Evolutionary conservation across 2,113 vertebrate genomes (phyloP).

Genomic region (Rhineura floridana): DNA sequence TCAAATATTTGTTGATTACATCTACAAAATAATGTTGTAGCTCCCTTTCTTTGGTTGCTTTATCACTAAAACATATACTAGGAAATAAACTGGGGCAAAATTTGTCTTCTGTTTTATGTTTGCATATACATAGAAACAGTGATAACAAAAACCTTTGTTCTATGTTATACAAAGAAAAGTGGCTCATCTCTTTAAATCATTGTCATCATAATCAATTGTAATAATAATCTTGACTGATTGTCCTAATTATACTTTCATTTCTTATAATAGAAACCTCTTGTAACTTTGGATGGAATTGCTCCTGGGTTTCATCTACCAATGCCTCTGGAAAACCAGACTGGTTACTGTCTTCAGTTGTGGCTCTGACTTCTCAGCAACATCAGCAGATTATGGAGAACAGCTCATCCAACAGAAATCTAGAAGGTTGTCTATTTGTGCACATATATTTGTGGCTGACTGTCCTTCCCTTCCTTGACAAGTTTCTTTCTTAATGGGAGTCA

Average conservation of each 20-base stretch:
- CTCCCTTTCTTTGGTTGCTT: background rate
- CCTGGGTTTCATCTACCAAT: conserved; percentile 65
- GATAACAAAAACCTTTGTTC: background rate
- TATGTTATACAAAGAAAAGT: background rate
- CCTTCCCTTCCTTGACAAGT: background rate
- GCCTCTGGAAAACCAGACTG: conserved; percentile 68
- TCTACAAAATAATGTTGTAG: background rate
- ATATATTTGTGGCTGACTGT: background rate
- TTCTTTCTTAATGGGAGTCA: background rate
- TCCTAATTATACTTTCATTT: conserved; percentile 37
- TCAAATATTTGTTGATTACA: background rate
- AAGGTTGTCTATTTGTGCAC: conserved; percentile 54
- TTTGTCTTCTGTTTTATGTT: background rate
- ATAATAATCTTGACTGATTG: background rate
- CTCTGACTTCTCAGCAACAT: conserved; percentile 55
- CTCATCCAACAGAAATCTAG: conserved; percentile 44
- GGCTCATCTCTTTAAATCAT: background rate
- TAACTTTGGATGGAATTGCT: conserved; percentile 62
- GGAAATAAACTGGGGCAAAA: background rate
- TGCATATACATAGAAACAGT: background rate
- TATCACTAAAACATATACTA: background rate
- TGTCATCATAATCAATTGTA: background rate
- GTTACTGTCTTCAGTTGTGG: conserved; percentile 60
- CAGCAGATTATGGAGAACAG: conserved; percentile 57
- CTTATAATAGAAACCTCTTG: conserved; percentile 60